Evolutionary conservation across 2,888 invertebrate species (phyloP), one percentile per base, ranked within the genome.

Genomic region (Deilephila elpenor): DNA sequence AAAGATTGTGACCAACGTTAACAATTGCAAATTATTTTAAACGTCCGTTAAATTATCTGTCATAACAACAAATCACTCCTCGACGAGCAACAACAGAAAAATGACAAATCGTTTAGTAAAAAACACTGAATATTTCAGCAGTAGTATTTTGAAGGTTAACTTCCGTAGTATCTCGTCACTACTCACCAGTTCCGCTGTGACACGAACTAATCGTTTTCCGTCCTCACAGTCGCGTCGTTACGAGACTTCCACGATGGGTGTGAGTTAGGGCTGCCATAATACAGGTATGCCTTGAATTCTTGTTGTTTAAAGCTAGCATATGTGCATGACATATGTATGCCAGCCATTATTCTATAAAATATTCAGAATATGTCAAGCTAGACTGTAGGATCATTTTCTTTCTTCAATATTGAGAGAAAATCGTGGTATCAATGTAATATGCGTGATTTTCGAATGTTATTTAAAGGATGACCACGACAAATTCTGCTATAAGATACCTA

Each of bases 51-150:
- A 44, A 3, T 14, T 8, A 37, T 8, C 2, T 44, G 44, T 44
- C 44, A 44, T 14, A 44, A n/a, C 19, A 19, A 56, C 56, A 56
- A 56, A 56, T 19, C 56, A 6, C 19, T n/a, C 1, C 14, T 56
- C 17, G 11, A 14, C 14, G 4, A 5, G 29, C 17, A 60, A 60
- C n/a, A 4, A n/a, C 37, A 37, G 29, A 19, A 7, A 8, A 37
- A 20, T 64, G 19, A 34, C 37, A 7, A 20, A 64, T 37, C 37
- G n/a, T 51, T 20, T 7, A 5, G n/a, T 7, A 56, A 56, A 56
- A 56, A 56, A 19, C 56, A n/a, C 20, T 67, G 2, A 25, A 25
- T 67, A 34, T 62, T 67, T 67, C 51, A 67, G 67, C 67, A 51
- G 25, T 25, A 51, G 67, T 67, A 67, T 44, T 25, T 17, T 29